These are phyloP conservation scores for Balaenoptera acutorostrata DNA, from an alignment of 2,113 vertebrate species.

Conservation along the genomic window DNA sequence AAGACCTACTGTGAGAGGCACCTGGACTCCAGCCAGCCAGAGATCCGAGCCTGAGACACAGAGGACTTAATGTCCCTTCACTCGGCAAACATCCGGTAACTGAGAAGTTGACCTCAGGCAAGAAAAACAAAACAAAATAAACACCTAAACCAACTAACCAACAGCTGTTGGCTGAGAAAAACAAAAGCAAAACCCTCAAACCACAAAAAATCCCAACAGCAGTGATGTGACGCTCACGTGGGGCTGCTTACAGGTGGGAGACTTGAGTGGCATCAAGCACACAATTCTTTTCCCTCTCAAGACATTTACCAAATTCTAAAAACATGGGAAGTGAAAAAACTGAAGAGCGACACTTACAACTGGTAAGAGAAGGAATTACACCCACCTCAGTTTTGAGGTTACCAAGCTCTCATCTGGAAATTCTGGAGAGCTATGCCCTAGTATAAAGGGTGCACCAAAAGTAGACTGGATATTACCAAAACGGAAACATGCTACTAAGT, in stretches of 20 bases:
- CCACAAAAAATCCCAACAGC: too few relatives aligned
- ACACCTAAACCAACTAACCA: not conserved
- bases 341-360: too few relatives aligned
- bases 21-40: not conserved
- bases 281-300: fast-evolving
- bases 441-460: too few relatives aligned
- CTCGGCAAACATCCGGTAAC: not conserved
- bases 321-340: too few relatives aligned
- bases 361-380: not conserved
- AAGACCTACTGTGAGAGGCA: not conserved
- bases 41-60: not conserved
- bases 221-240: too few relatives aligned
- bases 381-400: too few relatives aligned
- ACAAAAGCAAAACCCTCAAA: not conserved
- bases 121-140: not conserved
- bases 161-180: not conserved
- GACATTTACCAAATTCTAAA: not conserved
- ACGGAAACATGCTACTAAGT: not conserved
- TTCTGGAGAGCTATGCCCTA: too few relatives aligned
- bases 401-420: too few relatives aligned
- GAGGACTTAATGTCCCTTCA: not conserved
- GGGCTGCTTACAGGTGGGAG: too few relatives aligned
- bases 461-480: too few relatives aligned
- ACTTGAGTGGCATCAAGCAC: not conserved
- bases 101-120: not conserved